A percentile compares a stretch with the other conserved stretches of the same genome.
Conservation (phyloP, 2,797 vertebrate species). For the Eleutherodactylus coqui region DNA sequence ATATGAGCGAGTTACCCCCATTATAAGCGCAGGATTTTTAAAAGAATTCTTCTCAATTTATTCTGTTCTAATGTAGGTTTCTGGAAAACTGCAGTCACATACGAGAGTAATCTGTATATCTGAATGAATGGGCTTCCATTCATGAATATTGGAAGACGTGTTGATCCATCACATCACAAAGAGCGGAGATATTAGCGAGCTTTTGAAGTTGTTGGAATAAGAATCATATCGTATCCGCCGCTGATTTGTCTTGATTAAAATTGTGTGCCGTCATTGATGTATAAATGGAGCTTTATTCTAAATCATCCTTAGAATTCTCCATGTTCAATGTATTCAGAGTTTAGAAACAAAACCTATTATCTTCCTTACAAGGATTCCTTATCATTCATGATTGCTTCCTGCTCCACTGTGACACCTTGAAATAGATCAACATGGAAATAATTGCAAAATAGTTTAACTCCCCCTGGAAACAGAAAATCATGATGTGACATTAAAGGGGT, state of each 20-base stretch:
- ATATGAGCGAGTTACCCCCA: no score
- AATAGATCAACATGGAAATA: neutral
- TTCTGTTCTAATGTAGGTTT: conserved; percentile 21
- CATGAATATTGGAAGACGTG: conserved; percentile 30
- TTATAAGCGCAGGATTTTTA: conserved; percentile 6
- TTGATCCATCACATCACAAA: neutral
- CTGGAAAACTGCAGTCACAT: conserved; percentile 13
- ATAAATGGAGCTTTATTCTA: neutral
- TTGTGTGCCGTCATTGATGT: neutral
- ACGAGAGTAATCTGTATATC: neutral
- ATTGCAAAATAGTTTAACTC: neutral
- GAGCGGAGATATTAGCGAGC: neutral
- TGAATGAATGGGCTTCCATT: conserved; percentile 28
- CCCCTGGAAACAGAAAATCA: neutral
- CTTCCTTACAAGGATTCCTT: neutral
- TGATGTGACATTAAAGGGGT: neutral
- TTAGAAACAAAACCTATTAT: neutral
- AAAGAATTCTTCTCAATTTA: no score
- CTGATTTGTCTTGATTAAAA: neutral
- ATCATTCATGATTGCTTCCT: neutral
- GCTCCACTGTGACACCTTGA: neutral
- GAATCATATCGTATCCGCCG: neutral
- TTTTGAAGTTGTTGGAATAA: neutral
- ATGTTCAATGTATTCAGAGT: neutral
- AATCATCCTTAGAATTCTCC: neutral